Evolutionary conservation across 2,888 invertebrate species (phyloP).

Genomic region (Amiota mariae): DNA sequence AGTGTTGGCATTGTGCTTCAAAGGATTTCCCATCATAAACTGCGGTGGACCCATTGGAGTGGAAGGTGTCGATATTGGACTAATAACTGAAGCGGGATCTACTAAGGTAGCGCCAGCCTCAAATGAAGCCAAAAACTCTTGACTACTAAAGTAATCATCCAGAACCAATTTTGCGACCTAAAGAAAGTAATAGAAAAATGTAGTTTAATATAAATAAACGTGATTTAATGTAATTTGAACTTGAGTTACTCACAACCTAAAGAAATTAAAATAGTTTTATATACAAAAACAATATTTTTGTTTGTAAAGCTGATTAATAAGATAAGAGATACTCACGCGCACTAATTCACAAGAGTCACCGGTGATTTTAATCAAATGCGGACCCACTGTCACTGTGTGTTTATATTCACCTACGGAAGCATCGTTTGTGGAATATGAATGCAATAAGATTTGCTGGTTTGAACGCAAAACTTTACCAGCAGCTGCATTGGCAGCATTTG

Average conservation of each 20-base stretch:
- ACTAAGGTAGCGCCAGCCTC: constrained; percentile 73
- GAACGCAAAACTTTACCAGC: constrained; percentile 71
- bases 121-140: constrained; percentile 72
- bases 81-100: constrained; percentile 66
- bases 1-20: constrained; percentile 55
- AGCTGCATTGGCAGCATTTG: constrained; percentile 56
- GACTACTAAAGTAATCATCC: constrained; percentile 85
- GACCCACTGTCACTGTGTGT: constrained; percentile 89
- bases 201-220: not conserved
- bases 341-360: constrained; percentile 89
- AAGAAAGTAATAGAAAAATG: not conserved
- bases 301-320: no score
- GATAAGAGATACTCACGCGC: constrained; percentile 79
- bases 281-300: no score
- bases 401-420: constrained; percentile 90
- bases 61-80: constrained; percentile 70
- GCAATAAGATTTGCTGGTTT: constrained; percentile 76
- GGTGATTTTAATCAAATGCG: constrained; percentile 88
- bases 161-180: constrained; percentile 90
- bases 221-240: not conserved
- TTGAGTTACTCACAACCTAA: constrained; percentile 63
- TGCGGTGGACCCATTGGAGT: constrained; percentile 70
- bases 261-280: no score
- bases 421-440: constrained; percentile 88
- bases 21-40: constrained; percentile 63